phyloP scores from a whole-genome alignment of 1,140 invertebrate genomes.

The Carposina sasakii region DNA sequence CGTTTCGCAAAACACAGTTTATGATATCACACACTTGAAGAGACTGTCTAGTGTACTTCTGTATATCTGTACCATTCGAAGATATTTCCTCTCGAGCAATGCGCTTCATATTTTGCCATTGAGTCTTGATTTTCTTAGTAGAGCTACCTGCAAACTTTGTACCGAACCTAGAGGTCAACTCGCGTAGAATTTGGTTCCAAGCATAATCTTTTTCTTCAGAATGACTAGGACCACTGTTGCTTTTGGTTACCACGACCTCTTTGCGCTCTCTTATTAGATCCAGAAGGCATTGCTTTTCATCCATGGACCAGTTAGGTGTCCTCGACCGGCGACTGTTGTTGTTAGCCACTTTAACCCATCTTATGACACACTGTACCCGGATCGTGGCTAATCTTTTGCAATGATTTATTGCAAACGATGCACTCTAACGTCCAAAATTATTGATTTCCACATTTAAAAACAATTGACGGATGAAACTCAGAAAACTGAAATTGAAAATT shows the following conservation, averaged over 20 bases:
- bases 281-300: conserved; percentile 60
- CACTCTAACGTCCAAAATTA: conserved; percentile 66
- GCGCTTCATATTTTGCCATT: conserved; percentile 69
- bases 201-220: conserved; percentile 57
- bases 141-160: conserved; percentile 53
- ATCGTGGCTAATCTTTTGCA: conserved; percentile 64
- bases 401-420: conserved; percentile 68
- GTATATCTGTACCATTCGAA: conserved; percentile 33
- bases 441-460: conserved; percentile 65
- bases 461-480: conserved; percentile 48
- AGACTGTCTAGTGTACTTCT: conserved; percentile 48
- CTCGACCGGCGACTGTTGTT: conserved; percentile 47
- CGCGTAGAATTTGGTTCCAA: conserved; percentile 62
- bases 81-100: conserved; percentile 61
- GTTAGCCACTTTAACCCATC: conserved; percentile 51
- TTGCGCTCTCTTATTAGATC: conserved; percentile 60
- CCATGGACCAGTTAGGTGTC: conserved; percentile 60
- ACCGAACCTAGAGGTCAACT: conserved; percentile 49
- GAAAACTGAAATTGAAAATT: too few relatives aligned
- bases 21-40: conserved; percentile 58
- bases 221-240: conserved; percentile 53
- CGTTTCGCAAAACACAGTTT: conserved; percentile 38
- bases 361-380: conserved; percentile 33
- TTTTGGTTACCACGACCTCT: conserved; percentile 52
- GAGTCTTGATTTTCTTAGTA: conserved; percentile 63